phyloP scores from a whole-genome alignment of 2,113 vertebrate genomes.

The Theropithecus gelada region DNA sequence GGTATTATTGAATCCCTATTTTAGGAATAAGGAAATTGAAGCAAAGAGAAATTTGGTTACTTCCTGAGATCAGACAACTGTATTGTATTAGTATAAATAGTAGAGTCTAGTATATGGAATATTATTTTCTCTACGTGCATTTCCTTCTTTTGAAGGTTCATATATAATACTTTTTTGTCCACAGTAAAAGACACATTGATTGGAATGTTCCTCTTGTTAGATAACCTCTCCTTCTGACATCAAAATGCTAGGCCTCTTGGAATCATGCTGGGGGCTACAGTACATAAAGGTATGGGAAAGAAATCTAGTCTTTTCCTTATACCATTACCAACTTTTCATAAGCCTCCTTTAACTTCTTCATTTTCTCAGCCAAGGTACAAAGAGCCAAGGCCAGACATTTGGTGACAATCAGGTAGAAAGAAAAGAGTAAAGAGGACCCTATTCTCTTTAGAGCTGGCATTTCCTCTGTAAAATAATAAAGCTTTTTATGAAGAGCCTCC shows the following conservation, averaged over 20 bases:
- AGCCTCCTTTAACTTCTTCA: neutral
- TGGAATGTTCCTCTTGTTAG: neutral
- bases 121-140: neutral
- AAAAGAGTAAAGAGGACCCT: neutral
- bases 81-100: neutral
- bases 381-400: neutral
- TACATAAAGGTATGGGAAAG: neutral
- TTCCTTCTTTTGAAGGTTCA: neutral
- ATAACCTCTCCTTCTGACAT: neutral
- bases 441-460: neutral
- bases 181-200: neutral
- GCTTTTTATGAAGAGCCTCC: conserved; percentile 34
- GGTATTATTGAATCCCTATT: neutral
- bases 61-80: neutral
- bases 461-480: conserved; percentile 36
- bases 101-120: neutral
- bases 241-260: neutral
- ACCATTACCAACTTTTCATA: neutral
- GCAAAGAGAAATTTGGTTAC: neutral
- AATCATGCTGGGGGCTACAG: accelerated
- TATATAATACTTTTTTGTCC: neutral
- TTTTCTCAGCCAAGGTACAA: neutral
- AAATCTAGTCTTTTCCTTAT: neutral
- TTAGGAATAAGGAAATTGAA: neutral
- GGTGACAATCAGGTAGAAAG: conserved; percentile 2